Base-by-base conservation (phyloP, 2,797 vertebrate genomes). In the Sebastes alutus region DNA sequence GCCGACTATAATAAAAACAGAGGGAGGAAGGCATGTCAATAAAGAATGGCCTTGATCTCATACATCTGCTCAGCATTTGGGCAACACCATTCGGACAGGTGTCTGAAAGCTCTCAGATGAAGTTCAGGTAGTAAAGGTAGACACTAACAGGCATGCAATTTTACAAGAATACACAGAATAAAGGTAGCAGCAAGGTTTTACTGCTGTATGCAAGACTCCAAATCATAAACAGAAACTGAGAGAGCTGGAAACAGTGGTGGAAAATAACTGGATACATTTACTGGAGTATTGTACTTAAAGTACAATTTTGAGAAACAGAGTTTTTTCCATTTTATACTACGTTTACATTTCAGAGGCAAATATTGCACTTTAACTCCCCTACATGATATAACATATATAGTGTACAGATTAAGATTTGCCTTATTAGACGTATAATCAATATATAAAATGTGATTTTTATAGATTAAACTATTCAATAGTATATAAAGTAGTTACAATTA, bases 11-110 rank as follows among this genome's bases (percentile, higher is more conserved):
- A 87, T 78, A 83, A 85, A 85, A 87, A 65, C 58, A 83, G 74
- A 69, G 81, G 65, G 75, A 87, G 82, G 79, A 87, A 87, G 87
- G 77, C 75, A 58, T 87, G 88, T 87, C 87, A 87, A 38, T 66
- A 61, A 86, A 80, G 80, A 91, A 86, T 76, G 80, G 84, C 87
- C 87, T 92, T 91, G 87, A 93, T 91, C 78, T 88, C 38, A 2
- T 32, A 68, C 63, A 42, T 87, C 89, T 93, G 90, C 72, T 8
- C 8, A 84, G 73, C 12, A 72, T 91, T 91, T 52, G 52, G 82
- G 77, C 49, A 79, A 49, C 82, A 25, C 49, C 59, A 35, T 62
- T 66, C 20, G 22, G 80, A 86, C 91, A 87, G 84, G 88, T 91
- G 84, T 82, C 70, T 85, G 70, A 84, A 65, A 75, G 61, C 58